These are phyloP conservation scores for Helogale parvula DNA, from an alignment of 2,113 vertebrate species.

Conservation along the genomic window DNA sequence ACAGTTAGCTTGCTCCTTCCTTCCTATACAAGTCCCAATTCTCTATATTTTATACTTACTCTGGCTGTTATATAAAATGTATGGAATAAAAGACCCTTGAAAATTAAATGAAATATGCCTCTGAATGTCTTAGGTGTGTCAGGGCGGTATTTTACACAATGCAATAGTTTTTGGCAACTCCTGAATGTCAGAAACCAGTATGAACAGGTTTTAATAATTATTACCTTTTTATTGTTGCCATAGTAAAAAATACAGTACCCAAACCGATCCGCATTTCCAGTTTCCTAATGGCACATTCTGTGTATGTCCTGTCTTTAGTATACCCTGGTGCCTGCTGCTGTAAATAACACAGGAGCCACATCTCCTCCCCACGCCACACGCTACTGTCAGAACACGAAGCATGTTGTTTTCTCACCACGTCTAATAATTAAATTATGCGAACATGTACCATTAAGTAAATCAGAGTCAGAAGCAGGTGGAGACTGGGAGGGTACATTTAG, in stretches of 20 bases:
- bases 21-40: neutral
- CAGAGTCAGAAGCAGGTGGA: neutral
- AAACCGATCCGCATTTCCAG: neutral
- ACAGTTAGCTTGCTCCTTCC: too few relatives aligned
- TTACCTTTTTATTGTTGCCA: constrained; percentile 19
- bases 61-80: neutral
- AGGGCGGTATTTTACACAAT: neutral
- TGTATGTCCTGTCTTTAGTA: neutral
- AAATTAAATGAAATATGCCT: neutral
- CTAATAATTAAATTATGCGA: neutral
- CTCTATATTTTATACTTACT: neutral
- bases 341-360: neutral
- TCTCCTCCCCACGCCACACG: neutral
- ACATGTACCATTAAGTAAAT: neutral
- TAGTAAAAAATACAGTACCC: constrained; percentile 52
- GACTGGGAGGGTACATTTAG: neutral
- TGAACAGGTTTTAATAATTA: constrained; percentile 43
- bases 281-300: neutral
- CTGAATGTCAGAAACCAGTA: neutral
- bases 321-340: neutral
- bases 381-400: neutral
- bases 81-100: neutral
- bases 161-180: constrained; percentile 9
- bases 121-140: constrained; percentile 19
- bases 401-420: neutral